A percentile compares a stretch with the other conserved stretches of the same genome.
Evolutionary conservation across 2,888 invertebrate species (phyloP).

Genomic region (Lucinisca nassula): DNA sequence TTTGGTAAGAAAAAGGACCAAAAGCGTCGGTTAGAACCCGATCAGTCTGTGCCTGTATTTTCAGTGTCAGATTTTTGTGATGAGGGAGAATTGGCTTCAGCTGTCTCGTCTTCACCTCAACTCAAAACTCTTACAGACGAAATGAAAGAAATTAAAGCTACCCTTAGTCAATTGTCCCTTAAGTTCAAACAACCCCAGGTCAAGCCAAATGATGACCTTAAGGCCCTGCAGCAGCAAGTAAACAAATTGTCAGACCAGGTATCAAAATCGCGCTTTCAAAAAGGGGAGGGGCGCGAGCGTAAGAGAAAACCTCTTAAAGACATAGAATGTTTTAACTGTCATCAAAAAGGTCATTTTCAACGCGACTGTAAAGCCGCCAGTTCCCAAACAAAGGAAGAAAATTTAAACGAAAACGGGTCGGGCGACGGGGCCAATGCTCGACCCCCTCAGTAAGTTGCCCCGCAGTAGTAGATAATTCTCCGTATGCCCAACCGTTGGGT

Average conservation of each 20-base stretch:
- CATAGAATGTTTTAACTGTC: background rate
- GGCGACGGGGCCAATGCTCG: background rate
- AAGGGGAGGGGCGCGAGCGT: background rate
- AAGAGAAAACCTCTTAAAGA: background rate
- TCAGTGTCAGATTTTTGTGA: background rate
- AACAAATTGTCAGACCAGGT: no score
- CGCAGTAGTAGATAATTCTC: background rate
- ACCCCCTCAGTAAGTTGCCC: background rate
- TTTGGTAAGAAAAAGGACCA: background rate
- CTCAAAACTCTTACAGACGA: background rate
- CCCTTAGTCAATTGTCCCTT: background rate
- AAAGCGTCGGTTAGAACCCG: background rate
- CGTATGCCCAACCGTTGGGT: background rate
- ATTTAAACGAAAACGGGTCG: constrained; percentile 15
- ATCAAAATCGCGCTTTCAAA: no score
- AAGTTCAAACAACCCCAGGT: background rate
- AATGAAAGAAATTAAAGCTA: background rate
- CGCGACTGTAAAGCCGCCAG: background rate
- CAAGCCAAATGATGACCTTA: background rate
- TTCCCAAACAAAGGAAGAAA: constrained; percentile 53
- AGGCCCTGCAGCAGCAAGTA: background rate
- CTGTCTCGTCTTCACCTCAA: background rate
- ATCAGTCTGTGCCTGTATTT: background rate
- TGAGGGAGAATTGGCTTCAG: background rate
- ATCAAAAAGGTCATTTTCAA: background rate